A percentile compares a stretch with the other conserved stretches of the same genome.
These are phyloP conservation scores for Seriola rivoliana DNA, from an alignment of 2,113 vertebrate genomes.

Conservation along the genomic window DNA sequence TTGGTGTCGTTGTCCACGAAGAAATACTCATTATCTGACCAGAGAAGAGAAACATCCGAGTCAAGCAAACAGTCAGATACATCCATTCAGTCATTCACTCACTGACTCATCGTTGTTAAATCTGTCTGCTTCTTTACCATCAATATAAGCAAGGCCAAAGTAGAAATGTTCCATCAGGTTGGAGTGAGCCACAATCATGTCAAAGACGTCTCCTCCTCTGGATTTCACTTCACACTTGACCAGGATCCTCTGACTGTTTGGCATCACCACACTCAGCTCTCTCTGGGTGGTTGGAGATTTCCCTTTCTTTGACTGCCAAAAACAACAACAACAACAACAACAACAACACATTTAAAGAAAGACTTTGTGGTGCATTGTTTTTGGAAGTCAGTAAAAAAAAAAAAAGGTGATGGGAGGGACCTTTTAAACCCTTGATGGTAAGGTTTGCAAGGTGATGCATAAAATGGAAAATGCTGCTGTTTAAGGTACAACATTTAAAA, in stretches of 20 bases:
- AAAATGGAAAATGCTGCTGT: background rate
- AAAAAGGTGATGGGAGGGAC: background rate
- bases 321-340: background rate
- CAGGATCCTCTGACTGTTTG: slow-evolving; percentile 88
- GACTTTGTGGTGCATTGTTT: background rate
- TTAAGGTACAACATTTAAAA: background rate
- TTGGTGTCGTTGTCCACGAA: slow-evolving; percentile 91
- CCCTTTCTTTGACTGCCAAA: slow-evolving; percentile 88
- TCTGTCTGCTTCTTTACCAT: slow-evolving; percentile 78
- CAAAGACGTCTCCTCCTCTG: slow-evolving; percentile 88
- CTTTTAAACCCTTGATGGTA: background rate
- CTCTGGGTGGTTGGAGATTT: slow-evolving; percentile 87
- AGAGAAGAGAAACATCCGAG: slow-evolving; percentile 17
- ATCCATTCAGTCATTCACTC: background rate
- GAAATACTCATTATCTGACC: slow-evolving; percentile 91
- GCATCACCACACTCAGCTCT: slow-evolving; percentile 89
- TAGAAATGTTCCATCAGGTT: slow-evolving; percentile 90
- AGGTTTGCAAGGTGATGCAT: background rate
- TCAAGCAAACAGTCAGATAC: background rate
- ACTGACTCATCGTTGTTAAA: background rate
- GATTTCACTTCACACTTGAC: slow-evolving; percentile 91
- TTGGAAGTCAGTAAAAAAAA: background rate
- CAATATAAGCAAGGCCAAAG: slow-evolving; percentile 91
- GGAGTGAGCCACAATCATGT: slow-evolving; percentile 87
- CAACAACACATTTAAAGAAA: background rate